Percentiles rank a stretch among this genome's conserved stretches.
Evolutionary conservation across 2,888 invertebrate genomes (phyloP).

Genomic region (Geophilus truncorum): DNA sequence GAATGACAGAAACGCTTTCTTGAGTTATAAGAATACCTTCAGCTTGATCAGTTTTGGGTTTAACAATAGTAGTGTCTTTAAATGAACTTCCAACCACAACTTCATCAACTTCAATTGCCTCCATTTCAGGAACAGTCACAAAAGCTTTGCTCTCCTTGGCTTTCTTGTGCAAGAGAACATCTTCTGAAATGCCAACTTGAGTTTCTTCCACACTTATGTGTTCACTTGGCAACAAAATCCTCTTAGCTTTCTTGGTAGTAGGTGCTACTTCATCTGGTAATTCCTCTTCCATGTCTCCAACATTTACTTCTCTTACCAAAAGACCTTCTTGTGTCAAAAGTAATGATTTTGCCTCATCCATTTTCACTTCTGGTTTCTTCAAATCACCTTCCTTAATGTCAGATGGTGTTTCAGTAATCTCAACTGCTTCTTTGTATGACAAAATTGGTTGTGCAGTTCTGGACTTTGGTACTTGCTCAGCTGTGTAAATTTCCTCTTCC

Average conservation of each 20-base stretch:
- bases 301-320: conserved; percentile 35
- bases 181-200: conserved; percentile 38
- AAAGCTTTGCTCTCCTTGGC: conserved; percentile 18
- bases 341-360: conserved; percentile 33
- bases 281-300: conserved; percentile 37
- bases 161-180: conserved; percentile 33
- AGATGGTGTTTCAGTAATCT: conserved; percentile 47
- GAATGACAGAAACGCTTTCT: conserved; percentile 36
- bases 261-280: conserved; percentile 29
- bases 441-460: conserved; percentile 51
- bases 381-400: conserved; percentile 39
- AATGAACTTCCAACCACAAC: background rate
- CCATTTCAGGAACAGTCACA: background rate
- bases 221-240: conserved; percentile 35
- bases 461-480: conserved; percentile 42
- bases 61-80: background rate
- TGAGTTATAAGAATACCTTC: conserved; percentile 35
- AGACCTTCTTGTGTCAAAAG: conserved; percentile 36
- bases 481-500: conserved; percentile 32
- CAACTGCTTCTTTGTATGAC: conserved; percentile 45
- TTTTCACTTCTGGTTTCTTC: background rate
- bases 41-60: conserved; percentile 23
- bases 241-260: conserved; percentile 25
- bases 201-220: conserved; percentile 37
- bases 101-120: conserved; percentile 20